A percentile compares a stretch with the other conserved stretches of the same genome.
Conservation (phyloP, 2,888 invertebrate genomes). For the Enchytraeus crypticus region DNA sequence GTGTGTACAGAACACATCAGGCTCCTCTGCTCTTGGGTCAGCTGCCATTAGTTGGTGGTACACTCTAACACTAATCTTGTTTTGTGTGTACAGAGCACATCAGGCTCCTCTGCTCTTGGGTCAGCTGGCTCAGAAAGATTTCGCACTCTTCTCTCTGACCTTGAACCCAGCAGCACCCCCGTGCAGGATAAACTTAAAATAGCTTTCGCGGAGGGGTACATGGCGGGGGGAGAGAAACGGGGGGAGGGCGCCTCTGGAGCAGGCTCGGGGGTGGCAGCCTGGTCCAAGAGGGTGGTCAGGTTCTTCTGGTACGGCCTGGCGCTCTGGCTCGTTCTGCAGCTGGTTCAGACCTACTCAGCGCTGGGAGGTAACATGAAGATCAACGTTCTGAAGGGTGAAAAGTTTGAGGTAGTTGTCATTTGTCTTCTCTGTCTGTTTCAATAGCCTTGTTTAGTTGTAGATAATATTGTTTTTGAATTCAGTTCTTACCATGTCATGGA, state of each 20-base stretch:
- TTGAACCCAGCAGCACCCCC: conserved; percentile 2
- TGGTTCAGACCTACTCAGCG: conserved; percentile 30
- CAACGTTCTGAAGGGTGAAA: conserved; percentile 28
- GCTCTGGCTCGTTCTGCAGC: conserved; percentile 29
- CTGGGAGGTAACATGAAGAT: conserved; percentile 31
- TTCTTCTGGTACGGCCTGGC: conserved; percentile 27
- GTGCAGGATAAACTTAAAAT: conserved; percentile 25
- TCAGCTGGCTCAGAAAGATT: conserved; percentile 13
- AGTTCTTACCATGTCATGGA: too few species aligned
- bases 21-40: too few species aligned
- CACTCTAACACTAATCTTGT: too few species aligned
- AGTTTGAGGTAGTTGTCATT: too few species aligned
- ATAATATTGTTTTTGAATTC: too few species aligned
- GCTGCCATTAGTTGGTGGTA: too few species aligned
- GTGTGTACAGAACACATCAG: too few species aligned
- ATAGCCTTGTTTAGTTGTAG: too few species aligned
- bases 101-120: too few species aligned
- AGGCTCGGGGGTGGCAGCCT: conserved; percentile 5
- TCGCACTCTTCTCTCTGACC: conserved; percentile 15
- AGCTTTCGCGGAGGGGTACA: conserved; percentile 37
- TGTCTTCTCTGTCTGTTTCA: too few species aligned
- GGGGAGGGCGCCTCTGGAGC: not conserved
- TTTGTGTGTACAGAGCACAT: too few species aligned
- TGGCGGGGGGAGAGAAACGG: conserved; percentile 25
- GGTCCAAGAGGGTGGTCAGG: conserved; percentile 20